phyloP scores from a whole-genome alignment of 2,888 invertebrate species.

The Lochmaea crataegi region DNA sequence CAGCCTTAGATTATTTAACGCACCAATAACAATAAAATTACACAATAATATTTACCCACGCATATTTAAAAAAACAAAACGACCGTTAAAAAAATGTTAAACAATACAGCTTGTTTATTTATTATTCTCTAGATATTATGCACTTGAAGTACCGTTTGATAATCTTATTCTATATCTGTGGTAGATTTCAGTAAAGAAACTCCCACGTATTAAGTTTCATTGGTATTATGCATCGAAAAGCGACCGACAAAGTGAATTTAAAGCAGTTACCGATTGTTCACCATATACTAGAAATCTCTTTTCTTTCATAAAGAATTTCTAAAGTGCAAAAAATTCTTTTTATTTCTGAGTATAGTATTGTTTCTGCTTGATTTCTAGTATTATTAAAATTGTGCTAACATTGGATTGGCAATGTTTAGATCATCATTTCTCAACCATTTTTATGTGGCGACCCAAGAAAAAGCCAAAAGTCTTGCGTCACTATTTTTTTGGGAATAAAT shows the following conservation, averaged over 20 bases:
- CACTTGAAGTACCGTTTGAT: not conserved
- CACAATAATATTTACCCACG: conserved; percentile 1
- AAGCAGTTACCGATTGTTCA: not conserved
- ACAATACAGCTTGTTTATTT: conserved; percentile 6
- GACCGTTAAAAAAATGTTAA: conserved; percentile 1
- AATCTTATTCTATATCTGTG: conserved; percentile 10
- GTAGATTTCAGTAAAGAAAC: not conserved
- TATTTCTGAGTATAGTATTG: no score
- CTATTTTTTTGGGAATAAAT: no score
- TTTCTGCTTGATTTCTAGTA: no score
- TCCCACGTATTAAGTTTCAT: conserved; percentile 13
- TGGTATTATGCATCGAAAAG: not conserved
- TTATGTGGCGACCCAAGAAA: no score
- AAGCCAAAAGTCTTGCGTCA: no score
- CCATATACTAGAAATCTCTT: no score
- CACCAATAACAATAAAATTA: conserved; percentile 5
- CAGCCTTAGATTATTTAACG: not conserved
- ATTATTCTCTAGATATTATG: not conserved
- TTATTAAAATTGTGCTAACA: no score
- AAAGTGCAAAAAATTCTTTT: no score
- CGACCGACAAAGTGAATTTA: not conserved
- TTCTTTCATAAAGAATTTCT: no score
- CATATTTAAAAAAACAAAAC: not conserved
- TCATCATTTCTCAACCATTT: no score
- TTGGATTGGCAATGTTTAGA: no score